These are phyloP conservation scores for Scleropages formosus DNA, from an alignment of 2,797 vertebrate species.

Conservation along the genomic window DNA sequence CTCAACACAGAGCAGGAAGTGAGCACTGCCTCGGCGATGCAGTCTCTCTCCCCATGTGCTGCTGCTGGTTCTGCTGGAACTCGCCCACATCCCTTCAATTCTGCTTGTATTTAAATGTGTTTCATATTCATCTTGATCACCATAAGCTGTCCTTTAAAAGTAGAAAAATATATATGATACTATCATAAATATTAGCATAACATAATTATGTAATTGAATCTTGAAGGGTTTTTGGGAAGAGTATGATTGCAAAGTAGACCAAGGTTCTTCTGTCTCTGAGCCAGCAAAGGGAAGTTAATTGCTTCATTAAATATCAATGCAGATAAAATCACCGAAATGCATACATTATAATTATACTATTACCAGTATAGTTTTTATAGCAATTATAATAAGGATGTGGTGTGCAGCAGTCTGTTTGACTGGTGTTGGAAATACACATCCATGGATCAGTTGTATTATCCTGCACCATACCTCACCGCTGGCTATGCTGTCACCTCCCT, in stretches of 20 bases:
- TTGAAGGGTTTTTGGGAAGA: no score
- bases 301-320: no score
- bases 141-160: neutral
- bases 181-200: no score
- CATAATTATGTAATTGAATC: no score
- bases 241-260: no score
- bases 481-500: neutral
- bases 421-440: neutral
- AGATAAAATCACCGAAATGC: no score
- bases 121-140: neutral
- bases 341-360: no score
- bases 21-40: neutral
- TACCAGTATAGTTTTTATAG: no score
- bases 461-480: neutral
- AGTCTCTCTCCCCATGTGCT: no score
- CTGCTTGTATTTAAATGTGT: neutral
- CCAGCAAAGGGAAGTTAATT: no score
- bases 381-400: neutral
- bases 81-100: neutral
- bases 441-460: neutral
- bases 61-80: neutral
- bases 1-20: neutral
- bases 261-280: no score
- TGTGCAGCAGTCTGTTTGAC: neutral
- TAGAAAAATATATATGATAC: no score